Evolutionary conservation across 2,113 vertebrate species (phyloP).

Genomic region (Oophaga pumilio): DNA sequence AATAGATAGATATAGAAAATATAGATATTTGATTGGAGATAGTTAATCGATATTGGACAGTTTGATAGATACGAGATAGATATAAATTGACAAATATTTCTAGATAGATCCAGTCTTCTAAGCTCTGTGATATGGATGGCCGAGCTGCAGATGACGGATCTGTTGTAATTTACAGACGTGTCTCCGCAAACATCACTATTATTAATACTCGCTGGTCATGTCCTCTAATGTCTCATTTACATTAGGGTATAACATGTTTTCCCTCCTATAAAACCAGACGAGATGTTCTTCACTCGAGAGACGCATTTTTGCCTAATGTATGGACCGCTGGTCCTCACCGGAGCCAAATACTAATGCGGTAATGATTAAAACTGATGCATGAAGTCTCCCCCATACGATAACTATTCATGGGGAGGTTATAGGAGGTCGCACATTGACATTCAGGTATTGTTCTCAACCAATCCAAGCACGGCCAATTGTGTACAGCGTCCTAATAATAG

Average conservation of each 20-base stretch:
- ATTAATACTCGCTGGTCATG: neutral
- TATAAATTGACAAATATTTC: neutral
- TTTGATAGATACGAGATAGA: neutral
- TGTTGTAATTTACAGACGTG: neutral
- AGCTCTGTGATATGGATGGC: neutral
- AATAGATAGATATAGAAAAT: too few species aligned
- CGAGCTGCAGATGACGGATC: neutral
- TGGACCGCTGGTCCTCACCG: neutral
- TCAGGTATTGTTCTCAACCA: neutral
- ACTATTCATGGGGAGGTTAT: neutral
- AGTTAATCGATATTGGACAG: neutral
- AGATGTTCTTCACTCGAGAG: neutral
- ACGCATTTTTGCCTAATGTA: neutral
- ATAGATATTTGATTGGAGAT: too few species aligned
- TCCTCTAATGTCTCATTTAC: neutral
- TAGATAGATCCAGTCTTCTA: neutral
- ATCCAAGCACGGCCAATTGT: neutral
- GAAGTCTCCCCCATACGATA: neutral
- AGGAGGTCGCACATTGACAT: neutral
- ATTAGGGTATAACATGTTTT: neutral
- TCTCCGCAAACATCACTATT: neutral
- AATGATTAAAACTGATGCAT: neutral
- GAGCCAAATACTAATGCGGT: slow-evolving; percentile 4
- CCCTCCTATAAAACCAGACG: neutral
- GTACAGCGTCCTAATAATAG: neutral